Evolutionary conservation across 2,888 invertebrate genomes (phyloP).

Genomic region (Epinotia brunnichana): DNA sequence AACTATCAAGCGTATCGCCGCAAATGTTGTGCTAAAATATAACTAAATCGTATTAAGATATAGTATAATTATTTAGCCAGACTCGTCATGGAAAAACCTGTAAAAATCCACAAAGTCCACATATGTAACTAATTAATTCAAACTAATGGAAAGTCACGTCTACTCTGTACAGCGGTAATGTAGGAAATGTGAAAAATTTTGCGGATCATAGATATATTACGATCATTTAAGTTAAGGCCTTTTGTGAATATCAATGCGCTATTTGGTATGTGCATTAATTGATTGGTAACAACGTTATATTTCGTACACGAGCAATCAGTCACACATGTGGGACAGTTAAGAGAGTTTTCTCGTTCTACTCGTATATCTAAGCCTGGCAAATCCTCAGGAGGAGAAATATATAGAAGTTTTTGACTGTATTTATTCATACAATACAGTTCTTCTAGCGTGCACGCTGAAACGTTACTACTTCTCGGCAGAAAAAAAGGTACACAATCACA

Average conservation of each 20-base stretch:
- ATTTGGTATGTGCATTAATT: conserved; percentile 1
- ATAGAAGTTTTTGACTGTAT: conserved; percentile 39
- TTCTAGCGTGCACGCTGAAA: conserved; percentile 41
- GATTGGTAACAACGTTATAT: conserved; percentile 17
- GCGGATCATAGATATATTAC: conserved; percentile 28
- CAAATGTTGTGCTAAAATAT: conserved; percentile 30
- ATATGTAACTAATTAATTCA: conserved; percentile 35
- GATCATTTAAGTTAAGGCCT: conserved; percentile 13
- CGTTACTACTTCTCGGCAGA: conserved; percentile 50
- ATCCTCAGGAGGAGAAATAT: conserved; percentile 36
- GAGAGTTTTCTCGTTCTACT: conserved; percentile 40
- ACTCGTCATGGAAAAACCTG: conserved; percentile 40
- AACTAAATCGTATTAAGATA: conserved; percentile 30
- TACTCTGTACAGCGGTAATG: conserved; percentile 26
- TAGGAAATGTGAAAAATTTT: conserved; percentile 10
- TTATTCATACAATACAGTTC: conserved; percentile 35
- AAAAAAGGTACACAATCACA: conserved; percentile 69
- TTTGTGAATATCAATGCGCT: neutral
- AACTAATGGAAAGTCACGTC: conserved; percentile 36
- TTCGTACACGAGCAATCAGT: conserved; percentile 30
- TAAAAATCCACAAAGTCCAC: conserved; percentile 40
- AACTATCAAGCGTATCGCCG: neutral
- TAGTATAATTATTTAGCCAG: conserved; percentile 38
- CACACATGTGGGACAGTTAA: conserved; percentile 29
- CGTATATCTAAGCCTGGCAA: conserved; percentile 39